These are phyloP conservation scores for Cyrtonyx montezumae DNA, from an alignment of 2,113 vertebrate genomes.

Conservation along the genomic window DNA sequence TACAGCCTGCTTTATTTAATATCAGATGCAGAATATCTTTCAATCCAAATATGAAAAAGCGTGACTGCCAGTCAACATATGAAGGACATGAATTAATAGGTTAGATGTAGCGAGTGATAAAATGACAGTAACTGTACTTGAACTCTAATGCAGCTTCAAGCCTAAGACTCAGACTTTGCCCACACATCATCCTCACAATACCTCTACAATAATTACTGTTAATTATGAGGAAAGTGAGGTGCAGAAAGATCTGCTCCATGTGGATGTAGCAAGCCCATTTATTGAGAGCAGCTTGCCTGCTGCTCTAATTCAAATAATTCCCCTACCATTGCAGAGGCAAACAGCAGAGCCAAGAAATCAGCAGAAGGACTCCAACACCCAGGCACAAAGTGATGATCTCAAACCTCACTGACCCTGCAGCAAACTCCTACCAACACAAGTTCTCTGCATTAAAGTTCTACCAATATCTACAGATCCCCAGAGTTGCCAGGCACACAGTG, in stretches of 20 bases:
- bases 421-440: conserved; percentile 29
- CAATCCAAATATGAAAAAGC: background rate
- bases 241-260: background rate
- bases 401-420: background rate
- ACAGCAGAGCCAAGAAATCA: conserved; percentile 22
- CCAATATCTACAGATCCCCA: conserved; percentile 42
- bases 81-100: background rate
- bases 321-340: background rate
- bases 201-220: background rate
- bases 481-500: background rate
- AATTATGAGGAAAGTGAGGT: background rate
- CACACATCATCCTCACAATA: background rate
- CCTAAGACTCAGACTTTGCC: background rate
- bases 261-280: background rate
- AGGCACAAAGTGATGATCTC: background rate
- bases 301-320: background rate
- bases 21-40: background rate
- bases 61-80: background rate
- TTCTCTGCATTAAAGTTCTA: conserved; percentile 34
- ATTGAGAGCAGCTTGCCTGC: background rate
- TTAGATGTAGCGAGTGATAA: background rate
- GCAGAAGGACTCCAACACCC: conserved; percentile 17
- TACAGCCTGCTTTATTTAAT: background rate
- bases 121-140: background rate
- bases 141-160: background rate